These are phyloP conservation scores for Eulithis testata DNA, from an alignment of 2,888 invertebrate genomes.

Conservation along the genomic window DNA sequence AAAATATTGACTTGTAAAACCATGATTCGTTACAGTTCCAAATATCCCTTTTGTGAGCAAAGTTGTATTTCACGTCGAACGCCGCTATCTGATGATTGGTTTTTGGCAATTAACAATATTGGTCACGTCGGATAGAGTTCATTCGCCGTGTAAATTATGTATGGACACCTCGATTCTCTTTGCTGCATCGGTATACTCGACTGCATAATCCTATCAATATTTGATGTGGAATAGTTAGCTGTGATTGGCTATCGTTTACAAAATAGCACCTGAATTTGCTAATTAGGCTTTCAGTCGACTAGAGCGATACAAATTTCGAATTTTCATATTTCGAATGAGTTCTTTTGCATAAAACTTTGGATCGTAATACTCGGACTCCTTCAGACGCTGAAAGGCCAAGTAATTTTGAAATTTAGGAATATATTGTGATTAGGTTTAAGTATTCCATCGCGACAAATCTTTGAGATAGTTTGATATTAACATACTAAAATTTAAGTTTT, in stretches of 20 bases:
- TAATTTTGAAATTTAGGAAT: too few relatives aligned
- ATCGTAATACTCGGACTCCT: too few relatives aligned
- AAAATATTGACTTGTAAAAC: conserved; percentile 32
- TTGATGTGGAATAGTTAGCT: conserved; percentile 16
- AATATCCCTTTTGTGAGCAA: conserved; percentile 69
- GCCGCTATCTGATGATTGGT: conserved; percentile 85
- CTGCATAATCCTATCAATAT: conserved; percentile 47
- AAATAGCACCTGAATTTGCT: background rate
- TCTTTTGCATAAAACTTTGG: too few relatives aligned
- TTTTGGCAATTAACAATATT: conserved; percentile 85
- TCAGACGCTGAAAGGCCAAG: too few relatives aligned
- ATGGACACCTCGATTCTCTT: conserved; percentile 74
- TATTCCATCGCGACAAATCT: too few relatives aligned
- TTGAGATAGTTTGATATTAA: too few relatives aligned
- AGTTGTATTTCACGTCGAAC: conserved; percentile 80
- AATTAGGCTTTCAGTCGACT: background rate
- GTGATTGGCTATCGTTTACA: conserved; percentile 1
- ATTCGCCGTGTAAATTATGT: conserved; percentile 84
- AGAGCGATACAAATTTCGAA: too few relatives aligned
- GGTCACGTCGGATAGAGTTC: conserved; percentile 80
- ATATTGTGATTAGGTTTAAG: too few relatives aligned
- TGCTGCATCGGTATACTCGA: conserved; percentile 63
- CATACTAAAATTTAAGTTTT: too few relatives aligned
- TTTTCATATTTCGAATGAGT: too few relatives aligned
- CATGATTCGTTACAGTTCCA: conserved; percentile 39